Evolutionary conservation across 2,888 invertebrate species (phyloP).

Genomic region (Brachyptera putata): DNA sequence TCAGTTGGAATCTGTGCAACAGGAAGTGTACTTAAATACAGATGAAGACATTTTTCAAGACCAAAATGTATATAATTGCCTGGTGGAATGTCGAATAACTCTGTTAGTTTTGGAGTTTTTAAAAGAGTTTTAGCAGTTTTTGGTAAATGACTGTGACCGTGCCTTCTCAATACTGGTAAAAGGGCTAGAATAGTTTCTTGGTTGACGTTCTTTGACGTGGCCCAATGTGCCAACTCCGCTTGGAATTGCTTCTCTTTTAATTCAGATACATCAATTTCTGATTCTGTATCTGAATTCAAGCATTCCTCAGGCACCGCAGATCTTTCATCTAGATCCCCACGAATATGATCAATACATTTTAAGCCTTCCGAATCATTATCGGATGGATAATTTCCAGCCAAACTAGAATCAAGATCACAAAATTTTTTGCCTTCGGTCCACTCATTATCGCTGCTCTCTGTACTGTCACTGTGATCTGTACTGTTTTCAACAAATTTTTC

Average conservation of each 20-base stretch:
- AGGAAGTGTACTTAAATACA: neutral
- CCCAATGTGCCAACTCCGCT: constrained; percentile 10
- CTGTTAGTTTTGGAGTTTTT: constrained; percentile 9
- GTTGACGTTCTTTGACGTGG: constrained; percentile 5
- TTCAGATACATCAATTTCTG: neutral
- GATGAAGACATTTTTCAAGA: constrained; percentile 12
- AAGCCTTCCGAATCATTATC: too few species aligned
- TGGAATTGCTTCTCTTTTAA: neutral
- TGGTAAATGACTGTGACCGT: constrained; percentile 9
- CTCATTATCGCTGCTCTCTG: too few species aligned
- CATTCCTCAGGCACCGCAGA: too few species aligned
- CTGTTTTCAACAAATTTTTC: too few species aligned
- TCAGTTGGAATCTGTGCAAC: neutral
- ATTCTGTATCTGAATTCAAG: too few species aligned
- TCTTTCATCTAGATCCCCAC: too few species aligned
- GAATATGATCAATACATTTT: too few species aligned
- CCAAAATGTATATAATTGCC: constrained; percentile 13
- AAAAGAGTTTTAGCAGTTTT: constrained; percentile 16
- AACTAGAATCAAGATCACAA: too few species aligned
- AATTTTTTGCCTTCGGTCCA: too few species aligned
- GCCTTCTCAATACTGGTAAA: neutral
- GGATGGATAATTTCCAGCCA: too few species aligned
- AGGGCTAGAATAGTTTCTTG: neutral
- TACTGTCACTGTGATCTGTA: too few species aligned
- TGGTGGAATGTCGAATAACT: neutral